These are phyloP conservation scores for Xyrichtys novacula DNA, from an alignment of 2,797 vertebrate genomes.

Conservation along the genomic window DNA sequence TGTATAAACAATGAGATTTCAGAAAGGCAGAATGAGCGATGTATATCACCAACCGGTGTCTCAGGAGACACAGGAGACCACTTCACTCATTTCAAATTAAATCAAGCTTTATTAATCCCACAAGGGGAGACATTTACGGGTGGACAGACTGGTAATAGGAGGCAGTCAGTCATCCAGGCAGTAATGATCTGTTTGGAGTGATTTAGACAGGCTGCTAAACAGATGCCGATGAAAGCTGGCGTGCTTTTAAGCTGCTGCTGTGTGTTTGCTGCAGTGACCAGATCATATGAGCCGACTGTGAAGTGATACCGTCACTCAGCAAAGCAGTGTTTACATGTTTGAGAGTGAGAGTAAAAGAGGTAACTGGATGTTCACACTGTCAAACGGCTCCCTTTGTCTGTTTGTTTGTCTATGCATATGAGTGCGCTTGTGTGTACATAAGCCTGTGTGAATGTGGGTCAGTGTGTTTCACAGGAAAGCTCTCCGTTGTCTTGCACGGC, in stretches of 20 bases:
- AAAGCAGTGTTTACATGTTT: neutral
- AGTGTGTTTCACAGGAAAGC: slow-evolving; percentile 31
- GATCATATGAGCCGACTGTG: neutral
- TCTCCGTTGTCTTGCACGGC: neutral
- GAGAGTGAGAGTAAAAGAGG: neutral
- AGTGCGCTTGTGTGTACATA: slow-evolving; percentile 11
- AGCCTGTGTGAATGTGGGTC: slow-evolving; percentile 30
- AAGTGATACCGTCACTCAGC: slow-evolving; percentile 18
- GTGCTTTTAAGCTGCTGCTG: slow-evolving; percentile 16
- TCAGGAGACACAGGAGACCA: slow-evolving; percentile 35
- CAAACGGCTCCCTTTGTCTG: slow-evolving; percentile 21
- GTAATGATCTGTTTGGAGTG: slow-evolving; percentile 43
- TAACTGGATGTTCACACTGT: slow-evolving; percentile 2
- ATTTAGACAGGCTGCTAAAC: slow-evolving; percentile 51
- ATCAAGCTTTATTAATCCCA: slow-evolving; percentile 78
- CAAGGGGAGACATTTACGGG: slow-evolving; percentile 49
- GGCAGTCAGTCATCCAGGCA: slow-evolving; percentile 57
- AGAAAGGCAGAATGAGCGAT: slow-evolving; percentile 31
- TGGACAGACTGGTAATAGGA: slow-evolving; percentile 63
- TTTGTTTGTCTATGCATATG: slow-evolving; percentile 3
- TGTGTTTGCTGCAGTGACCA: slow-evolving; percentile 22
- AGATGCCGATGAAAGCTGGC: slow-evolving; percentile 46
- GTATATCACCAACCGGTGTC: slow-evolving; percentile 31
- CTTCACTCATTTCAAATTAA: slow-evolving; percentile 72
- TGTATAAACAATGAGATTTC: slow-evolving; percentile 21